Base-by-base conservation (phyloP, 2,797 vertebrate species). In the Syndactyla subalaris region DNA sequence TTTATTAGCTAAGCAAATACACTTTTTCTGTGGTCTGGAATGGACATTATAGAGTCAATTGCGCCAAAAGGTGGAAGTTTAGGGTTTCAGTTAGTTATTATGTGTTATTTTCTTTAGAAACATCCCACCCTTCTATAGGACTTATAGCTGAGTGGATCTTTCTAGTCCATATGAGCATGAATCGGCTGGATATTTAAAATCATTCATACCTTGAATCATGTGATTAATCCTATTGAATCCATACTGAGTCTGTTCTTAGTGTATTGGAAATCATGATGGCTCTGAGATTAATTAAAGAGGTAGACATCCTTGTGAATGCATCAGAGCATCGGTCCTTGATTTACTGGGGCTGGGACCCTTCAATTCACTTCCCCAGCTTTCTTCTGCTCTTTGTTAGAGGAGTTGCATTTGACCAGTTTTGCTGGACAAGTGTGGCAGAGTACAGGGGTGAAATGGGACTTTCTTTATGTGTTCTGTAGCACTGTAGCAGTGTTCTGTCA, bases 1-100 rank as follows among this genome's bases (percentile, higher is more conserved):
- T 89, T 51, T 94, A 63, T 70, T 88, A 75, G 92, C 59, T 84
- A 72, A 93, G 68, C 75, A 96, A 93, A 93, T 59, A 71, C 32
- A n/a, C 17, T 81, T 96, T 76, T 91, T 79, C 68, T 90, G 46
- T 84, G 41, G 48, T 87, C n/a, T 93, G 79, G 92, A 71, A 76
- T 95, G 73, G 80, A 94, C 96, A 85, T 72, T 58, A 27, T 22
- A 52, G 43, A n/a, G 36, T 73, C 74, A 61, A 93, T 92, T 94
- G 87, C 38, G 91, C 7, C n/a, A 85, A 84, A 72, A 67, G 41
- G 68, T 93, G 49, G 92, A 96, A 62, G 59, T 84, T 89, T 61
- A 76, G 24, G 66, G 72, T 91, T 93, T 75, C 12, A 65, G 75
- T 54, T 92, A 86, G 86, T 66, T 62, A 72, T 75, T 87, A 67